Base-by-base conservation (phyloP, 2,797 vertebrate genomes). In the Acomys russatus region DNA sequence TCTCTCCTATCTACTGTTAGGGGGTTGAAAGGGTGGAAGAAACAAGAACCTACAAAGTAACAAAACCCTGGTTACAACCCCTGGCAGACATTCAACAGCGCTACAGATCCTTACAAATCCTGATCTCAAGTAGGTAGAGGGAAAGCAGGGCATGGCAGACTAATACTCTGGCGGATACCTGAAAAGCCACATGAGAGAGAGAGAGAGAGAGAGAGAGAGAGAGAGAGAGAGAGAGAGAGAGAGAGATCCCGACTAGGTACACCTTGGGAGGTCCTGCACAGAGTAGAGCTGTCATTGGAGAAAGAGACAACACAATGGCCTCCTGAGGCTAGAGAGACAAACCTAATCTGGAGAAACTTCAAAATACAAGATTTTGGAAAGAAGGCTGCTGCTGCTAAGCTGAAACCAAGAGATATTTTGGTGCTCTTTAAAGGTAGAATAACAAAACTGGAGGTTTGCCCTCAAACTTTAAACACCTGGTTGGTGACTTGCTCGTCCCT, bases 361-460 rank as follows among this genome's bases (percentile, higher is more conserved):
- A 77, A 94, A 84, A 92, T 38, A 90, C 23, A 80, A 9, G 35
- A 88, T 25, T 92, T 90, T 68, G 66, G 35, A 44, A 77, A 91
- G 28, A 44, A 44, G 44, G 44, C 44, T 44, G 90, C 22, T 49
- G 35, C 49, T 94, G 33, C 9, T 76, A 64, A 66, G 44, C 44
- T 80, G 44, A 78, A 90, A 73, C 25, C 54, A 78, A 49, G 30
- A 76, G 63, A 83, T 38, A 88, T 35, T 94, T 3, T 79, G 51
- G 68, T 73, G 33, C 76, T 80, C 76, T 61, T 92, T n/a, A 82
- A 92, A 90, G 87, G 38, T 92, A 44, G 63, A 68, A 15, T 63
- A 25, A 88, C 33, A 56, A 91, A 96, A 51, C 68, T 61, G 56
- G 30, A 80, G 59, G 73, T 80, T 14, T 59, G 25, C 9, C 28